phyloP scores from a whole-genome alignment of 2,888 invertebrate genomes.

The Cecidostiba fungosa region DNA sequence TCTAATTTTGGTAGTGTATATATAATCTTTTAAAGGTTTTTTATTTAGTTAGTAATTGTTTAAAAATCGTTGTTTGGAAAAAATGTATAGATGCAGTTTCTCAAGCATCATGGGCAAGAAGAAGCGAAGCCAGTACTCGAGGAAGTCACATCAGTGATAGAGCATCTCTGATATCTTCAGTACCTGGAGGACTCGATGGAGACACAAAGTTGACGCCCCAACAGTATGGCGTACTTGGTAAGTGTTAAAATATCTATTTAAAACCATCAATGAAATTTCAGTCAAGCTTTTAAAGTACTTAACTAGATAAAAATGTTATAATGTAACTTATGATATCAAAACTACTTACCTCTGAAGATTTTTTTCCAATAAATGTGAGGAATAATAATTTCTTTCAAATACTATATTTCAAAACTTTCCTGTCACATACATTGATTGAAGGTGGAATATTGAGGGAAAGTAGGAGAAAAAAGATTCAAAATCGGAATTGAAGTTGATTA shows the following conservation, averaged over 20 bases:
- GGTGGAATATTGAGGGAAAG: no score
- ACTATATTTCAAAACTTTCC: no score
- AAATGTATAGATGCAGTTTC: slow-evolving; percentile 74
- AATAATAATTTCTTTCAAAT: no score
- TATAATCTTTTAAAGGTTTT: background rate
- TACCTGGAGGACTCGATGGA: slow-evolving; percentile 81
- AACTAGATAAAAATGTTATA: no score
- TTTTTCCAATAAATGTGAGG: no score
- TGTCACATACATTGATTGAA: no score
- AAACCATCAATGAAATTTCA: background rate
- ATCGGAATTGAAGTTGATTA: no score
- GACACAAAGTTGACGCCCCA: slow-evolving; percentile 89
- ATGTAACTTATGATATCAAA: no score
- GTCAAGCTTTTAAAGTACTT: background rate
- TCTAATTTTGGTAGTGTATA: slow-evolving; percentile 76
- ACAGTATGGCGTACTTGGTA: slow-evolving; percentile 94
- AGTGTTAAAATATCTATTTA: slow-evolving; percentile 75
- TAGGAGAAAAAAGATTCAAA: no score
- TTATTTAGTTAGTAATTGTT: slow-evolving; percentile 18
- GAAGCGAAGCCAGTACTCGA: slow-evolving; percentile 77
- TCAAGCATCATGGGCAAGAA: slow-evolving; percentile 78
- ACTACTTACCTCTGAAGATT: no score
- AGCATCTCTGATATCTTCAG: slow-evolving; percentile 77
- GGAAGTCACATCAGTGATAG: slow-evolving; percentile 77
- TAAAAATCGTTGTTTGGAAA: slow-evolving; percentile 9